Evolutionary conservation across 1,140 invertebrate genomes (phyloP).

Genomic region (Luehdorfia chinensis): DNA sequence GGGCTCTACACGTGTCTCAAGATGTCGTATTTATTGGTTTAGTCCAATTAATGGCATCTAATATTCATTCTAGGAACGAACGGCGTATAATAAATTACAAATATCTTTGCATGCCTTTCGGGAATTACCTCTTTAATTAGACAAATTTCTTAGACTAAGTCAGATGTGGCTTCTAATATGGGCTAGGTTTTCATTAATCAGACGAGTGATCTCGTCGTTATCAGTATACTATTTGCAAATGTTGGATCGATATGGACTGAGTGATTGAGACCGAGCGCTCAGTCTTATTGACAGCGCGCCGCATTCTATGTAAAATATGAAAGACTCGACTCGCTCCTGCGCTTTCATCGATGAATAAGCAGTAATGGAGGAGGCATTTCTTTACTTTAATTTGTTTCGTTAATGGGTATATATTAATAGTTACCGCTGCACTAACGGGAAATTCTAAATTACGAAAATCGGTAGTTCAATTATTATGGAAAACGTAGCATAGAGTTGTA

Average conservation of each 20-base stretch:
- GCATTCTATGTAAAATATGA: slow-evolving; percentile 76
- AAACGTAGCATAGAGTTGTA: no score
- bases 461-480: no score
- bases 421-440: no score
- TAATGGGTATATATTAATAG: no score
- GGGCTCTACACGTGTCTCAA: slow-evolving; percentile 52
- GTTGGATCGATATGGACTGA: slow-evolving; percentile 46
- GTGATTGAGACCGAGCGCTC: slow-evolving; percentile 60
- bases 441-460: no score
- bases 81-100: slow-evolving; percentile 39
- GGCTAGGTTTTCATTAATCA: slow-evolving; percentile 12
- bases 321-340: slow-evolving; percentile 41
- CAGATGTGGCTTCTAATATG: neutral
- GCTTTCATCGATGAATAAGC: slow-evolving; percentile 22
- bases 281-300: slow-evolving; percentile 45
- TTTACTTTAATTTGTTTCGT: no score
- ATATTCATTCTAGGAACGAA: slow-evolving; percentile 47
- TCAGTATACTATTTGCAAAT: slow-evolving; percentile 57
- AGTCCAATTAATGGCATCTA: slow-evolving; percentile 64
- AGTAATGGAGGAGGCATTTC: slow-evolving; percentile 40
- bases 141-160: neutral
- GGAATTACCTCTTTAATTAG: neutral
- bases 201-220: slow-evolving; percentile 6
- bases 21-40: slow-evolving; percentile 72
- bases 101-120: slow-evolving; percentile 4